Conservation (phyloP, 2,113 vertebrate species). For the Phaethornis superciliosus region DNA sequence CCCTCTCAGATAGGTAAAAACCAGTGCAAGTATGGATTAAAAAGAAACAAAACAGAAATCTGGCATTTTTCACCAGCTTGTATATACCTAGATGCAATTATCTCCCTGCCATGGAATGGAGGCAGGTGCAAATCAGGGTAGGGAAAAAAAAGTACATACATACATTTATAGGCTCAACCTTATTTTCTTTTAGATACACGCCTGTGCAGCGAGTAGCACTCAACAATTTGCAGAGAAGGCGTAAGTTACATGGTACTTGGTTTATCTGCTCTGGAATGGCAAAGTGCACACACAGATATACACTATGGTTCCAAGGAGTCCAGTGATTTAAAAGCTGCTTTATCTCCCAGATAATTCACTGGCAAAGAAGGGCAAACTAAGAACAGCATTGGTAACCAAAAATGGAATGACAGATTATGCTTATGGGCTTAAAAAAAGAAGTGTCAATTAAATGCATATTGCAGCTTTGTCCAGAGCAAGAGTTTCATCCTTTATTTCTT, state of each 20-base stretch:
- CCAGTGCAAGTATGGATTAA: neutral
- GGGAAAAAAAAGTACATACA: neutral
- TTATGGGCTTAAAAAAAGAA: neutral
- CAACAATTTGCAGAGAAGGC: neutral
- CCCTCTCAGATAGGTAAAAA: neutral
- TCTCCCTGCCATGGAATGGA: neutral
- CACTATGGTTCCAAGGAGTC: conserved; percentile 44
- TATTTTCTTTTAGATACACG: neutral
- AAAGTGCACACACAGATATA: conserved; percentile 24
- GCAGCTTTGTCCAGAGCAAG: neutral
- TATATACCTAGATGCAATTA: neutral
- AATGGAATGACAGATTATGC: neutral
- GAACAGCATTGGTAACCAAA: conserved; percentile 12
- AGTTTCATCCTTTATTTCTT: neutral
- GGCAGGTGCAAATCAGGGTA: neutral
- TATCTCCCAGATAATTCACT: conserved; percentile 65
- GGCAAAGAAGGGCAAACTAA: neutral
- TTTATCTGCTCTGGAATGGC: conserved; percentile 59
- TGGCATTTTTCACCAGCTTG: neutral
- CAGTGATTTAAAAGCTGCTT: conserved; percentile 62
- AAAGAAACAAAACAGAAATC: conserved; percentile 6
- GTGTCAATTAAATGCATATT: neutral
- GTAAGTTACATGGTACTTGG: neutral
- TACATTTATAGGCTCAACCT: neutral
- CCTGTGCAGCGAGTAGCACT: neutral